Evolutionary conservation across 2,797 vertebrate species (phyloP).

Genomic region (Sebastes minor): DNA sequence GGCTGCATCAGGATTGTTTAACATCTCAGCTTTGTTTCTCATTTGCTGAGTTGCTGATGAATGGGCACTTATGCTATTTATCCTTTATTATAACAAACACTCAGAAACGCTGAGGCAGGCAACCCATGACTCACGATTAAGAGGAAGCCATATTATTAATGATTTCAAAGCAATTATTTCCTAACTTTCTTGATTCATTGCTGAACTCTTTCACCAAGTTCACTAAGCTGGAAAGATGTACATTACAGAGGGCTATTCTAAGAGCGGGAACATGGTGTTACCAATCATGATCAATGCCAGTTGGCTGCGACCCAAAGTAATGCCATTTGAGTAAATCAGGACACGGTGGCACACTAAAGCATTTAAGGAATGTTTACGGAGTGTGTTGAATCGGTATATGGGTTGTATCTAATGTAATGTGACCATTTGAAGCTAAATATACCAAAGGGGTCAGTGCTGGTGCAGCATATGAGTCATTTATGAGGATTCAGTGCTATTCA

Average conservation of each 20-base stretch:
- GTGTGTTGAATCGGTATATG: slow-evolving; percentile 1
- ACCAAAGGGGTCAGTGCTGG: not conserved
- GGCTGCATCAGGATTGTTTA: slow-evolving; percentile 1
- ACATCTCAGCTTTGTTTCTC: not conserved
- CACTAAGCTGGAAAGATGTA: not conserved
- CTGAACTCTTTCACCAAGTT: not conserved
- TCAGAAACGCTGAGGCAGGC: not conserved
- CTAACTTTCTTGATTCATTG: not conserved
- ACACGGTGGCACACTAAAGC: not conserved
- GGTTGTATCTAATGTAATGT: slow-evolving; percentile 1
- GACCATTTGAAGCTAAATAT: slow-evolving; percentile 15
- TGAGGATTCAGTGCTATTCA: not conserved
- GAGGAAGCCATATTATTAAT: not conserved
- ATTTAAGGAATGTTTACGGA: slow-evolving; percentile 34
- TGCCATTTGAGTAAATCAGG: not conserved
- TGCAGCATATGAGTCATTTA: not conserved
- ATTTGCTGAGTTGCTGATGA: not conserved
- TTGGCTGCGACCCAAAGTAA: not conserved
- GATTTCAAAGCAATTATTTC: not conserved
- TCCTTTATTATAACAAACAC: not conserved
- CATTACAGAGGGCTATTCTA: not conserved
- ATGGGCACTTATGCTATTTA: not conserved
- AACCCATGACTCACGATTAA: not conserved
- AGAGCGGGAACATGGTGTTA: slow-evolving; percentile 7
- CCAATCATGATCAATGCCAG: slow-evolving; percentile 8